Evolutionary conservation across 1,140 invertebrate species (phyloP).

Genomic region (Ips typographus): DNA sequence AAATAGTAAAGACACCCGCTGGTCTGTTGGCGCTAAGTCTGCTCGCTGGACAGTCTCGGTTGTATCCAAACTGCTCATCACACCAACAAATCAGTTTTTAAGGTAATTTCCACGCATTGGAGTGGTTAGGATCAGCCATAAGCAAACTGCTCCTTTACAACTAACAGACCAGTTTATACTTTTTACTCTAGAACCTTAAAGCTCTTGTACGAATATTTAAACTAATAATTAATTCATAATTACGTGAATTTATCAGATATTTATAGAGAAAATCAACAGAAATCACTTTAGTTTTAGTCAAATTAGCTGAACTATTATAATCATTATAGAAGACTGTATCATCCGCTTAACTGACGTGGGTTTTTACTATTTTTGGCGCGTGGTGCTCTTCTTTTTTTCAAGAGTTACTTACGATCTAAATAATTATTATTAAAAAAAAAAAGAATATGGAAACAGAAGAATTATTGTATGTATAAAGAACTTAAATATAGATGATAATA

Average conservation of each 20-base stretch:
- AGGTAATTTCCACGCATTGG: no score
- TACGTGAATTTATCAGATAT: constrained; percentile 35
- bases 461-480: constrained; percentile 49
- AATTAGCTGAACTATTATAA: constrained; percentile 43
- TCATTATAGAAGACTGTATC: constrained; percentile 48
- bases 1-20: constrained; percentile 35
- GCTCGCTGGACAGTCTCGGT: no score
- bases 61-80: no score
- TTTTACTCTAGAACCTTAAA: no score
- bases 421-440: constrained; percentile 49
- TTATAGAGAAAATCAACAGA: constrained; percentile 21
- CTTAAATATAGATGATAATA: constrained; percentile 49
- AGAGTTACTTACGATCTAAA: constrained; percentile 50
- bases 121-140: no score
- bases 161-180: no score
- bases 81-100: no score
- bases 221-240: no score
- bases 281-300: constrained; percentile 45
- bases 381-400: constrained; percentile 44
- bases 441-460: constrained; percentile 43
- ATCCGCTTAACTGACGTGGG: constrained; percentile 39
- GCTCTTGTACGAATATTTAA: no score
- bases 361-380: constrained; percentile 47
- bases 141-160: no score
- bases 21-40: no score